phyloP scores from a whole-genome alignment of 2,797 vertebrate genomes.

The Enteromius afrohamiltoni region DNA sequence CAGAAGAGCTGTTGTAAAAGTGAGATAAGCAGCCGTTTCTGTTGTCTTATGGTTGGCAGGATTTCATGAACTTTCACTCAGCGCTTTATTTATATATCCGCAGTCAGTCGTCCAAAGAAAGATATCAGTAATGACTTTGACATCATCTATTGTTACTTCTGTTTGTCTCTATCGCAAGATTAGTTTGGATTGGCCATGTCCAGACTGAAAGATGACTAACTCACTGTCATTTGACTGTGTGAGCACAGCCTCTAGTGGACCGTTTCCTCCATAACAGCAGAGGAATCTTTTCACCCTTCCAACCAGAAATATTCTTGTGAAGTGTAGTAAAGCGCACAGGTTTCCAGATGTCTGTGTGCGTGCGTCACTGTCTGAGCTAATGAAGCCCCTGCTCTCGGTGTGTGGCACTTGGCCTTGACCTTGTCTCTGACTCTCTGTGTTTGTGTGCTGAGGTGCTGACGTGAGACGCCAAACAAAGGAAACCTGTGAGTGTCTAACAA shows the following conservation, averaged over 20 bases:
- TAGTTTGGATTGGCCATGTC: not conserved
- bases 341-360: constrained; percentile 10
- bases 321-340: not conserved
- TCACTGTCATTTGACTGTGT: constrained; percentile 31
- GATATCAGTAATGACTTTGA: not conserved
- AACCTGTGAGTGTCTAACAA: constrained; percentile 55
- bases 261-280: constrained; percentile 64
- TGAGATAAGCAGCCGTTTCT: constrained; percentile 15
- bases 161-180: not conserved
- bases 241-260: constrained; percentile 77
- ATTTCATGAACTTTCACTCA: constrained; percentile 1
- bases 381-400: constrained; percentile 4
- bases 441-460: constrained; percentile 6
- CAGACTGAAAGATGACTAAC: not conserved
- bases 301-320: not conserved
- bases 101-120: not conserved
- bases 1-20: constrained; percentile 2
- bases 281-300: not conserved
- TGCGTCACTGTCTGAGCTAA: constrained; percentile 22
- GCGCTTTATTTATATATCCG: not conserved
- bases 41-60: not conserved
- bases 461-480: constrained; percentile 50
- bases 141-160: not conserved
- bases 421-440: constrained; percentile 23
- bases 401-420: constrained; percentile 41